phyloP scores from a whole-genome alignment of 2,113 vertebrate genomes.

The Neogale vison region DNA sequence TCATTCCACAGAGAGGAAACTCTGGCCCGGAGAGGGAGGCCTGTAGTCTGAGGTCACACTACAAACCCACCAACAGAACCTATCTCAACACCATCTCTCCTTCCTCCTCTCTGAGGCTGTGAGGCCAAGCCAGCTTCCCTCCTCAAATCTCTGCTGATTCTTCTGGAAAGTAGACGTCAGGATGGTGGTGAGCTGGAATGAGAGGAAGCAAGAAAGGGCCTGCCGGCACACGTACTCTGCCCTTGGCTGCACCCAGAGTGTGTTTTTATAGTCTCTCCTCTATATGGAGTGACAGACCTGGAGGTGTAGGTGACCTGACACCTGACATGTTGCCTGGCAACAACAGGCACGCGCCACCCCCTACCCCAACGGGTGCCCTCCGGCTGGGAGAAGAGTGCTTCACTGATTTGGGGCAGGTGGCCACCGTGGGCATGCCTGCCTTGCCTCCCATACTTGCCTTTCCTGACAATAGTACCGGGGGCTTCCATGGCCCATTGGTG shows the following conservation, averaged over 20 bases:
- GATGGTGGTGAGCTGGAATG: not conserved
- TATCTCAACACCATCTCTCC: accelerated
- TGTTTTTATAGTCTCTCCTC: accelerated
- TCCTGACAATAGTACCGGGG: accelerated
- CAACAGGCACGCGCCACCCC: accelerated
- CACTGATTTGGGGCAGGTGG: not conserved
- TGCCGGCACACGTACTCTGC: accelerated
- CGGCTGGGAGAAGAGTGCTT: accelerated
- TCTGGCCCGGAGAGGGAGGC: not conserved
- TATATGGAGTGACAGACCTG: accelerated
- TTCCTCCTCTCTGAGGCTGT: not conserved
- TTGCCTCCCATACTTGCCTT: not conserved
- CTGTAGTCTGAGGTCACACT: accelerated
- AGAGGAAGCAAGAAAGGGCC: too few relatives aligned
- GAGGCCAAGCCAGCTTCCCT: accelerated
- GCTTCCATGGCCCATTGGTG: not conserved
- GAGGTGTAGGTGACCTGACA: not conserved
- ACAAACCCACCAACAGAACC: not conserved
- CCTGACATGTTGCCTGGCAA: not conserved
- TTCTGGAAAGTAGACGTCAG: accelerated
- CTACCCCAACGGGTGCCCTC: accelerated
- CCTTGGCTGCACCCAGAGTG: accelerated
- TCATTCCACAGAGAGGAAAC: too few relatives aligned
- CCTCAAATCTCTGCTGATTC: not conserved
- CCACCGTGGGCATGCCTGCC: accelerated